phyloP scores from a whole-genome alignment of 2,113 vertebrate species.

The Brachypodius melanocephalos region DNA sequence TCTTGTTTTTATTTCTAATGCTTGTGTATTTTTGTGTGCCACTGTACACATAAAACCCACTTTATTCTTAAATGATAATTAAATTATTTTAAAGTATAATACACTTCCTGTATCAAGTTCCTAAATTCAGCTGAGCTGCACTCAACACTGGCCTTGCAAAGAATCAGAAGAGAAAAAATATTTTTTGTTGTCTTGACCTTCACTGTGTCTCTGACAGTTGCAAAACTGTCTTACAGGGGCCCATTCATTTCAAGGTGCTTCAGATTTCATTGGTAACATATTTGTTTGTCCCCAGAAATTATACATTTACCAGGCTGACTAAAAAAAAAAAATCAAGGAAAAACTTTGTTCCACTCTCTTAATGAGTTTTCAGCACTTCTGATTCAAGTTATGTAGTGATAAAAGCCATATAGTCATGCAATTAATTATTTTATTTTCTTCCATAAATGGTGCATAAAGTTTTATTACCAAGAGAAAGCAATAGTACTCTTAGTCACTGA shows the following conservation, averaged over 20 bases:
- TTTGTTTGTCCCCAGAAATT: background rate
- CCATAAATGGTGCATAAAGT: background rate
- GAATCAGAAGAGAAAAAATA: background rate
- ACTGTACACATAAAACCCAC: background rate
- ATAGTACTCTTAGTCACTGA: background rate
- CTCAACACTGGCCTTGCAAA: background rate
- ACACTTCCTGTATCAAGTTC: background rate
- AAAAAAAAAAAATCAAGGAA: background rate
- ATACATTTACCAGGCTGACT: background rate
- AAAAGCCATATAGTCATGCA: background rate
- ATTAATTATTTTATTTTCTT: background rate
- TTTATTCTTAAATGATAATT: background rate
- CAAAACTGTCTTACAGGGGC: background rate
- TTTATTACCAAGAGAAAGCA: background rate
- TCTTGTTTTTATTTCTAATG: background rate
- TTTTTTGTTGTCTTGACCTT: background rate
- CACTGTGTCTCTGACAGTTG: accelerated
- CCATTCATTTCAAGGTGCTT: background rate
- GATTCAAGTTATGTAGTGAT: background rate
- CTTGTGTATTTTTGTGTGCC: background rate
- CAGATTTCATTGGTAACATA: background rate
- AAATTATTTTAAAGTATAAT: background rate
- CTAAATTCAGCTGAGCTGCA: background rate
- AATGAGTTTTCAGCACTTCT: background rate
- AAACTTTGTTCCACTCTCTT: background rate